Base-by-base conservation (phyloP, 2,888 invertebrate species). In the Malthinus flaveolus region DNA sequence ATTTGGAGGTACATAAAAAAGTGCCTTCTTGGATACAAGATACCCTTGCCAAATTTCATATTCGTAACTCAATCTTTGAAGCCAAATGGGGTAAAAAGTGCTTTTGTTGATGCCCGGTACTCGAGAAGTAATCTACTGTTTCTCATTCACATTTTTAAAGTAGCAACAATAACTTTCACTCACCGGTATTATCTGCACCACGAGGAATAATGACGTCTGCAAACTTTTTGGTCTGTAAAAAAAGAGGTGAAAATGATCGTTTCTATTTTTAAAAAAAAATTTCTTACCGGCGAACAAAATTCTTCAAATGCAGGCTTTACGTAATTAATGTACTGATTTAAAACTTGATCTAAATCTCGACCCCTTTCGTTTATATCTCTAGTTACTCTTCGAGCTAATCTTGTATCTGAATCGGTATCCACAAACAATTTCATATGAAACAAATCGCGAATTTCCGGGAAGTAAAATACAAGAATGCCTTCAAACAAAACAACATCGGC, bases 221-320 rank as follows among this genome's bases (percentile, higher is more conserved):
- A 82, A 97, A 98, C 79, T 99, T 98, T 81, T 99, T 99, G 1
- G 99, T 99, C 92, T 96, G 84, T 49, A 87, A 1, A 7, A 56
- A 53, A 44, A 54, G 48, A 51, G 12, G 48, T 49, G 12, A 12
- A 7, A 10, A 35, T 35, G 3, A 35, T 35, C n/a, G 35, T 35
- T 33, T 3, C 35, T 23, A 3, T 5, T 2, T 23, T 23, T 23
- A 44, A 11, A 9, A 50, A 31, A 37, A 35, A 8, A 5, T 13
- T 49, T 84, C 87, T 86, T 81, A 95, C 95, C 63, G 98, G 98
- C 68, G 95, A 85, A 77, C 97, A 98, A 81, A 98, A 98, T 80
- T 97, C 97, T 77, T 99, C 99, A 79, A 99, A 99, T 1, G 98
- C 98, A n/a, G 98, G 98, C 79, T 99, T 99, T 1, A 99, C 98